Base-by-base conservation (phyloP, 1,140 invertebrate species). In the Aleiodes sp. region DNA sequence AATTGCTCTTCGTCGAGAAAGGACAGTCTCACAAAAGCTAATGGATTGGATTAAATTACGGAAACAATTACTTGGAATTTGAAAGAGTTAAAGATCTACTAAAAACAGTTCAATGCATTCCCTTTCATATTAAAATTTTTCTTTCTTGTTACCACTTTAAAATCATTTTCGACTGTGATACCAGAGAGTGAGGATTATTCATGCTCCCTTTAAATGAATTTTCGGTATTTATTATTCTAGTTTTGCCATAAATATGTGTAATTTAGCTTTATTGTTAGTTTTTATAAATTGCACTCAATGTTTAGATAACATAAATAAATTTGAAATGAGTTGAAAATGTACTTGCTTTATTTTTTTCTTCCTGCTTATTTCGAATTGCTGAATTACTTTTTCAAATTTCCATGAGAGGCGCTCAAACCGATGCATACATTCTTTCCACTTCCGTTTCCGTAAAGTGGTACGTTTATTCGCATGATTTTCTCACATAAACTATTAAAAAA, bases 21-120 rank as follows among this genome's bases (percentile, higher is more conserved):
- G 87, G 69, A 82, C 75, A 26, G 57, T 79, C 0, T 68, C 74
- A 0, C 87, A 89, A 63, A 85, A 86, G 75, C 28, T 83, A 4
- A 9, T 65, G 7, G 88, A 90, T 78, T 90, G 88, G 87, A 9
- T 88, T 10, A 77, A 75, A 4, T 70, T 82, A 4, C 80, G 84
- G 57, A 83, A 73, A 68, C 75, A 80, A 70, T 65, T 83, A 7
- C 74, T 75, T 16, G 77, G 76, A n/a, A 4, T 80, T 67, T 80
- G 65, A 81, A 65, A 60, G 21, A 21, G 31, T 35, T 2, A 46
- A 68, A 31, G 14, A 46, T 24, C 24, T 14, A 61, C 33, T 35
- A 31, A 52, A 52, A n/a, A n/a, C n/a, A n/a, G n/a, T 52, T 33
- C 14, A 43, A 16, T 31, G 41, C 19, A 37, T 62, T 60, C 28